Base-by-base conservation (phyloP, 2,888 invertebrate genomes). In the Apoda limacodes region DNA sequence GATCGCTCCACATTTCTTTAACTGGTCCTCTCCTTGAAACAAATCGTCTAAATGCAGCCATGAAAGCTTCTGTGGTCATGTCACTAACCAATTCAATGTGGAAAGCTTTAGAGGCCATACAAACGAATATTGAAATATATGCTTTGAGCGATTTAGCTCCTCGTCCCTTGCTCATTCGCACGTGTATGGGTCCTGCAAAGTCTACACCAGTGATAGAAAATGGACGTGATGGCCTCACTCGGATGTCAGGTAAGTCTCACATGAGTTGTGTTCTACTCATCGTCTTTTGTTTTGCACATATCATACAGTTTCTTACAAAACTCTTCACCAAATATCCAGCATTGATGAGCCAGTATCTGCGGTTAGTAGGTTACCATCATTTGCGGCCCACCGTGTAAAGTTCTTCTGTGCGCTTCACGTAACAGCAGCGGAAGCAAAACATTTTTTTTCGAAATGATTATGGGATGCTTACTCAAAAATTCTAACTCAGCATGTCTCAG, bases 321-420 rank as follows among this genome's bases (percentile, higher is more conserved):
- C 11, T 6, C 14, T 44, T 43, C 0, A 46, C 44, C 13, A 35
- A 2, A 3, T 10, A 4, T 21, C 48, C 50, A 5, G 27, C 40
- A 13, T 33, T 30, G 1, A 45, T 6, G 4, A 52, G 45, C 46
- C 48, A 51, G 24, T 42, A 52, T 32, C 37, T 46, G 31, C 9
- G 41, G 28, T 12, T 51, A 25, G 29, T 46, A 42, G 17, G 24
- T 15, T 1, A 50, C 19, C 42, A 43, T 48, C 3, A 46, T 12
- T 10, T 47, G 43, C 6, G 39, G 28, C 9, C 45, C 47, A 3
- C 52, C 48, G 19, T 50, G 48, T 9, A 47, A 13, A 10, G 46
- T 52, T 24, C 35, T 43, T 9, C 14, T 1, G 24, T 49, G 46
- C 5, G 46, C 42, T 5, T 46, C 36, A 9, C 37, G 35, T n/a